Evolutionary conservation across 2,797 vertebrate species (phyloP), one percentile per base, ranked within the genome.

Genomic region (Hippocampus kuda): DNA sequence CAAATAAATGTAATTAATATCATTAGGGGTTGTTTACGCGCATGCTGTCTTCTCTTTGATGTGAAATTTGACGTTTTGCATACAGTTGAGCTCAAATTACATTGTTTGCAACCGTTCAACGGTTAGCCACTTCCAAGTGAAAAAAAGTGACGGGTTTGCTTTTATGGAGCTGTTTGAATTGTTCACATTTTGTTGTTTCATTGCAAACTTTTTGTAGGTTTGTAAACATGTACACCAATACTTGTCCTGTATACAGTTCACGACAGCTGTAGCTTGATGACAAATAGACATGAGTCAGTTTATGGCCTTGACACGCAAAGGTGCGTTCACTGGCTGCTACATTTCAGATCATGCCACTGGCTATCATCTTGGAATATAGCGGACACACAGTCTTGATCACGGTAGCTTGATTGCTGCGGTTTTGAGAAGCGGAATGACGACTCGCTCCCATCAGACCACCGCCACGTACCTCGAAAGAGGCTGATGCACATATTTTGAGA

Each of bases 391-490:
- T 73, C 2, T 56, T 83, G 79, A 30, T 18, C 0, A 0, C 8
- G 18, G 26, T 79, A 64, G 48, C 68, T 83, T 0, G 85, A 83
- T 64, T 84, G 79, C 16, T 0, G 1, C 1, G 30, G 30, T 53
- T 38, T 81, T 88, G 89, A 91, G 74, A 75, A 76, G 18, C 85
- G 85, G 60, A 86, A 88, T 1, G 87, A 87, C 26, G 84, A 82
- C 27, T 56, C 72, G 71, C 77, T 86, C n/a, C 79, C 84, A 70
- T 89, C 84, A 0, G 85, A 90, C 88, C 88, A 90, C 51, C 16
- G 78, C 88, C 89, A 90, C 16, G 72, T 44, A 66, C 90, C 90
- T 71, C 78, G 86, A 71, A 91, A 90, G 44, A 90, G 81, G 63
- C 89, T 87, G 9, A 86, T 88, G 88, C 89, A 90, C 44, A 81